These are phyloP conservation scores for Rhinogobius similis DNA, from an alignment of 2,113 vertebrate genomes.

Conservation along the genomic window DNA sequence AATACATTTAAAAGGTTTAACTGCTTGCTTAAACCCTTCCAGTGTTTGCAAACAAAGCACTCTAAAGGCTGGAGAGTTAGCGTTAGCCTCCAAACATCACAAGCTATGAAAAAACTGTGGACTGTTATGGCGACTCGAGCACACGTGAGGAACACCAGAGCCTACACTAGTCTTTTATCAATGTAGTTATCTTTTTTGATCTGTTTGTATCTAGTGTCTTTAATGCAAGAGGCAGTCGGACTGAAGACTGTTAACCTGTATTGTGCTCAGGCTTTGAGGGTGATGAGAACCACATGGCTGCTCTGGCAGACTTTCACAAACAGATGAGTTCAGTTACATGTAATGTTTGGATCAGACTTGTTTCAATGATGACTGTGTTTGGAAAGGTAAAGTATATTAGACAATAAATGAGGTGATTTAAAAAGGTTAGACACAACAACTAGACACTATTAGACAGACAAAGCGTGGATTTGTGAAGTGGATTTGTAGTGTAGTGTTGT, in stretches of 20 bases:
- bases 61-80: too few species aligned
- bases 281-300: slow-evolving; percentile 41
- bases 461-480: background rate
- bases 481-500: background rate
- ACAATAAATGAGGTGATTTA: background rate
- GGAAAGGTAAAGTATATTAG: background rate
- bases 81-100: too few species aligned
- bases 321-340: slow-evolving; percentile 3
- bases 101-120: too few species aligned
- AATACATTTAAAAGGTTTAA: slow-evolving; percentile 17
- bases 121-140: too few species aligned
- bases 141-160: too few species aligned
- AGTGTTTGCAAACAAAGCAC: too few species aligned
- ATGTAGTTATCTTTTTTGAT: background rate
- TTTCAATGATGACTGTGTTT: slow-evolving; percentile 16
- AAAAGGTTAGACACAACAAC: background rate
- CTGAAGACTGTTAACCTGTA: background rate
- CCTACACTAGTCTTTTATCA: too few species aligned
- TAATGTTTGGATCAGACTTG: slow-evolving; percentile 26
- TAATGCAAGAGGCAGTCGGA: background rate
- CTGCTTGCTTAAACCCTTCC: too few species aligned
- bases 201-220: background rate
- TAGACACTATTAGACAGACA: background rate
- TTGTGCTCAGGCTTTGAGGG: slow-evolving; percentile 19
- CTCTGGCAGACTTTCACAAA: slow-evolving; percentile 19